These are phyloP conservation scores for Bhutanitis thaidina DNA, from an alignment of 2,888 invertebrate genomes.

Conservation along the genomic window DNA sequence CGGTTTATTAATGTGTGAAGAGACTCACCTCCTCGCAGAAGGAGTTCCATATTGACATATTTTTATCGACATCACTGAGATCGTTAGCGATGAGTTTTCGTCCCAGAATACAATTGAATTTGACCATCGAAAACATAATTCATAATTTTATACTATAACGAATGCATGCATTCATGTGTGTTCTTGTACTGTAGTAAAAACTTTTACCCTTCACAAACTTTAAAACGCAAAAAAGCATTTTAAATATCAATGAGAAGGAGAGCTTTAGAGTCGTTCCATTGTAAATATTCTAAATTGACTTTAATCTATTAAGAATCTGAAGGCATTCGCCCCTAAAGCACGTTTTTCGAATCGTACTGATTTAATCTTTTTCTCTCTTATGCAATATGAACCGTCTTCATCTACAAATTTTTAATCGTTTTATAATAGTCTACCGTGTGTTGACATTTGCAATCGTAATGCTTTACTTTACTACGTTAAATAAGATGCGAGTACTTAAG, in stretches of 20 bases:
- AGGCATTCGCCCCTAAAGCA: constrained; percentile 67
- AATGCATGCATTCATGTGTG: constrained; percentile 37
- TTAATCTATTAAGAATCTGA: constrained; percentile 66
- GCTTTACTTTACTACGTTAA: constrained; percentile 10
- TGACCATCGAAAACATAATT: constrained; percentile 66
- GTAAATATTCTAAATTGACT: constrained; percentile 52
- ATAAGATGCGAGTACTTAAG: no score
- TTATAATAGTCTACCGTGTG: constrained; percentile 63
- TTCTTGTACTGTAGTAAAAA: constrained; percentile 27
- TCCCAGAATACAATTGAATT: constrained; percentile 76
- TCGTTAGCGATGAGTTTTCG: constrained; percentile 68
- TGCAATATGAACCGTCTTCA: constrained; percentile 46
- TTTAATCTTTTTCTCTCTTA: constrained; percentile 67
- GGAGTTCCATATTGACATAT: constrained; percentile 55
- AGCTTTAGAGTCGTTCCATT: constrained; percentile 38
- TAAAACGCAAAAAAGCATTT: constrained; percentile 36
- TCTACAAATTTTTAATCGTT: constrained; percentile 59
- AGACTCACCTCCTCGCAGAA: constrained; percentile 62
- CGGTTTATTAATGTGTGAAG: constrained; percentile 77
- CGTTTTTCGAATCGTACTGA: constrained; percentile 66
- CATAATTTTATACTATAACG: constrained; percentile 57
- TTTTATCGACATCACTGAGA: constrained; percentile 59
- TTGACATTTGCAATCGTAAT: constrained; percentile 27
- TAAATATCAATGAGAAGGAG: constrained; percentile 49
- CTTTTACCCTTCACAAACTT: constrained; percentile 33